These are phyloP conservation scores for Brachyalestes nurse DNA, from an alignment of 2,797 vertebrate genomes.

Conservation along the genomic window DNA sequence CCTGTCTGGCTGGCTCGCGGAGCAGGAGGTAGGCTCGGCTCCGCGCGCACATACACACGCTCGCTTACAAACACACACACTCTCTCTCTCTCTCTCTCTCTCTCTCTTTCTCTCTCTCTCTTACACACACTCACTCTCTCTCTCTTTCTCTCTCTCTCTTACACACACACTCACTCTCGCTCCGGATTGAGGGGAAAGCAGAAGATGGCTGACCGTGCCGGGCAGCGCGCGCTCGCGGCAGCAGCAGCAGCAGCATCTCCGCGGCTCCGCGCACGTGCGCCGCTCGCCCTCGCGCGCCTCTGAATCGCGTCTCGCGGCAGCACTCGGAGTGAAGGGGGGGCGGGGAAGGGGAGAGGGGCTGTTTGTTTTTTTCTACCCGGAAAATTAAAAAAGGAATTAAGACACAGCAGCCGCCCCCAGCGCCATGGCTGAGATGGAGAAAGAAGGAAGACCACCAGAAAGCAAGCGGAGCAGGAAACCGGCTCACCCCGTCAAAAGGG, in stretches of 20 bases:
- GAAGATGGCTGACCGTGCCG: constrained; percentile 95
- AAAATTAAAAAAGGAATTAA: constrained; percentile 92
- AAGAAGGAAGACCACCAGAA: constrained; percentile 99
- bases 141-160: constrained; percentile 76
- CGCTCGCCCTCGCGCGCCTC: constrained; percentile 73
- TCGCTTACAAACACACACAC: not conserved
- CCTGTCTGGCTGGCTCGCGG: constrained; percentile 78
- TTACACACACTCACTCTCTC: constrained; percentile 76
- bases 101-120: constrained; percentile 75
- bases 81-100: too few relatives aligned
- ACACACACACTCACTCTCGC: constrained; percentile 81
- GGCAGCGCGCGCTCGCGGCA: constrained; percentile 79
- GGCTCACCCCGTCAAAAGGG: constrained; percentile 97
- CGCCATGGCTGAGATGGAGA: constrained; percentile 97
- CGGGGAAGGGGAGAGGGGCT: constrained; percentile 7
- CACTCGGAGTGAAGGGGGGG: constrained; percentile 11
- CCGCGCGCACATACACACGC: constrained; percentile 71
- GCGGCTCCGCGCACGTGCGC: constrained; percentile 74
- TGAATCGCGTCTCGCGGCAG: constrained; percentile 65
- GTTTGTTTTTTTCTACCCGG: constrained; percentile 75
- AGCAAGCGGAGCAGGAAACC: constrained; percentile 98
- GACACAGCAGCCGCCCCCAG: constrained; percentile 78
- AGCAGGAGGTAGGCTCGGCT: constrained; percentile 79
- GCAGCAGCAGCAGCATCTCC: constrained; percentile 76
- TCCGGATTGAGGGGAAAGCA: constrained; percentile 70